These are phyloP conservation scores for Hymenochirus boettgeri DNA, from an alignment of 2,113 vertebrate species.

Conservation along the genomic window DNA sequence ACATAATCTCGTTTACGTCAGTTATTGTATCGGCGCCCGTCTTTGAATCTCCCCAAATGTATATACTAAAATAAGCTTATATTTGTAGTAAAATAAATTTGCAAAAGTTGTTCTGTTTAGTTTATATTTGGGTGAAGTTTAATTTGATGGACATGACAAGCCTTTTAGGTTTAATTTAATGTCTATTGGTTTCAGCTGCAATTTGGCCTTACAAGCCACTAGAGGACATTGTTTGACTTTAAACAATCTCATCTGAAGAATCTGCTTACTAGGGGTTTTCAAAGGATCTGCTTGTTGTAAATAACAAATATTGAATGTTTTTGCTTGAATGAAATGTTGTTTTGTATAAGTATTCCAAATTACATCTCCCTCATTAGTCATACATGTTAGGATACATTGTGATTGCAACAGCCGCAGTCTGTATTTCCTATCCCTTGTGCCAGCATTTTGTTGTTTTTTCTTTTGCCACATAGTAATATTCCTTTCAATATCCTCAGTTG, in stretches of 20 bases:
- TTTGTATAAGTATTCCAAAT: constrained; percentile 40
- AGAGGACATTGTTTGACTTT: constrained; percentile 54
- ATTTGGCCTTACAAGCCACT: constrained; percentile 40
- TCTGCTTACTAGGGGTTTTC: constrained; percentile 21
- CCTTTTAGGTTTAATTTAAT: too few relatives aligned
- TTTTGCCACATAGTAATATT: constrained; percentile 6
- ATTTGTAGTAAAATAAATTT: too few relatives aligned
- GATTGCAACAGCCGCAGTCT: not conserved
- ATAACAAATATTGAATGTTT: constrained; percentile 42
- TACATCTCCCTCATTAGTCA: constrained; percentile 22
- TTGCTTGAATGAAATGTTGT: constrained; percentile 43
- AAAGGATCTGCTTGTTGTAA: constrained; percentile 44
- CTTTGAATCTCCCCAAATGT: too few relatives aligned
- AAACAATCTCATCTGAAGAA: constrained; percentile 4
- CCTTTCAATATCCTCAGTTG: not conserved
- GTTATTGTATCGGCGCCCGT: too few relatives aligned
- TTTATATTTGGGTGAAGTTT: not conserved
- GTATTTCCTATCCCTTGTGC: constrained; percentile 18
- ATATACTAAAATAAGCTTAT: too few relatives aligned
- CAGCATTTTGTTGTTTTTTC: constrained; percentile 7
- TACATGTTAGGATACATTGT: not conserved
- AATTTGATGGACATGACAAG: not conserved
- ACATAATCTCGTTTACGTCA: too few relatives aligned
- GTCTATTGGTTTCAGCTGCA: not conserved
- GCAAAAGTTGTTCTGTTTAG: too few relatives aligned